Evolutionary conservation across 1,140 invertebrate species (phyloP).

Genomic region (Orchesella cincta): DNA sequence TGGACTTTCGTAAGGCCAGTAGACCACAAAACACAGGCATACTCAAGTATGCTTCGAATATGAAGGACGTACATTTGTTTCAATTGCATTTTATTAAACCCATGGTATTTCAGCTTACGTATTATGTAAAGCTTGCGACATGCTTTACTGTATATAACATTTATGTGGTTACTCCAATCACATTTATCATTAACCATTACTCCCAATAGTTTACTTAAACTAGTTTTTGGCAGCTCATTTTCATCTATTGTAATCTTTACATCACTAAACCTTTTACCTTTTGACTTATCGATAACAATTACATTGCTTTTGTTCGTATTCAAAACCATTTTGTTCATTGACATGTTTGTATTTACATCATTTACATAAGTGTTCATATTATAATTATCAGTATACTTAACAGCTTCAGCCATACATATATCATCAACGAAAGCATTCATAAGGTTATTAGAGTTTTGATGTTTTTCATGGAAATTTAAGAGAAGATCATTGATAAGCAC

Average conservation of each 20-base stretch:
- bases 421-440: constrained; percentile 30
- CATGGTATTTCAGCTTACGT: background rate
- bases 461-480: background rate
- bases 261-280: constrained; percentile 1
- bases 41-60: constrained; percentile 13
- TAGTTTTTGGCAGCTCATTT: background rate
- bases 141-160: background rate
- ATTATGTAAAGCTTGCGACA: background rate
- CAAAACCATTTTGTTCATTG: background rate
- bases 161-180: constrained; percentile 8
- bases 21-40: background rate
- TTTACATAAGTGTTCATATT: background rate
- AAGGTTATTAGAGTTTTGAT: background rate
- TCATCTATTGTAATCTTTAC: background rate
- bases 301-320: background rate
- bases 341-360: background rate
- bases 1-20: background rate
- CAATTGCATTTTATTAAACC: background rate
- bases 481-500: background rate
- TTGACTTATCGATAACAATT: constrained; percentile 7
- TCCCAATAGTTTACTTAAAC: background rate
- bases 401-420: background rate
- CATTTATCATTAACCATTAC: background rate
- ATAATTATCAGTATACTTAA: background rate
- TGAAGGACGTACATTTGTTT: background rate